phyloP scores from a whole-genome alignment of 2,888 invertebrate species.

The Diachrysia chrysitis region DNA sequence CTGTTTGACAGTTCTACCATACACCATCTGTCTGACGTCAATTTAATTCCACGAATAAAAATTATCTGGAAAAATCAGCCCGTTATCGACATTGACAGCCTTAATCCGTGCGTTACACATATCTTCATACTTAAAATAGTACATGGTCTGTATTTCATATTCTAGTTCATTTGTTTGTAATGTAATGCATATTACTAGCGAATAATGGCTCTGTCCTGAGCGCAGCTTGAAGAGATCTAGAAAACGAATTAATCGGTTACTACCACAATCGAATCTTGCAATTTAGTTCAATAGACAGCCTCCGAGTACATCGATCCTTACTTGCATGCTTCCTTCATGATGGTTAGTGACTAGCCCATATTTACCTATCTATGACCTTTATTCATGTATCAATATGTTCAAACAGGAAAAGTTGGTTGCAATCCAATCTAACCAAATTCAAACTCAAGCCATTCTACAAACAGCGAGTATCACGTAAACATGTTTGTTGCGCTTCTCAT shows the following conservation, averaged over 20 bases:
- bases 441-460: conserved; percentile 33
- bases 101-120: neutral
- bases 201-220: neutral
- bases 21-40: too few species aligned
- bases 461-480: conserved; percentile 28
- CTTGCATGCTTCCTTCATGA: neutral
- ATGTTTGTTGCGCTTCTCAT: conserved; percentile 56
- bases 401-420: neutral
- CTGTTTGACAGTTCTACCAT: too few species aligned
- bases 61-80: too few species aligned
- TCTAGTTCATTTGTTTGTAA: too few species aligned
- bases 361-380: neutral
- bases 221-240: neutral
- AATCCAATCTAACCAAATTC: conserved; percentile 27
- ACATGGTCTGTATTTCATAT: neutral
- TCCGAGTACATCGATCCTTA: neutral
- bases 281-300: neutral
- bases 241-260: neutral
- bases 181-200: neutral
- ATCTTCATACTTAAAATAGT: neutral
- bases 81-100: neutral
- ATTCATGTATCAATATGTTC: neutral
- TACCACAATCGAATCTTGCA: neutral
- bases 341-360: neutral
- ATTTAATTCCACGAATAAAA: too few species aligned